Evolutionary conservation across 2,113 vertebrate species (phyloP), one percentile per base, ranked within the genome.

Genomic region (Lates calcarifer): DNA sequence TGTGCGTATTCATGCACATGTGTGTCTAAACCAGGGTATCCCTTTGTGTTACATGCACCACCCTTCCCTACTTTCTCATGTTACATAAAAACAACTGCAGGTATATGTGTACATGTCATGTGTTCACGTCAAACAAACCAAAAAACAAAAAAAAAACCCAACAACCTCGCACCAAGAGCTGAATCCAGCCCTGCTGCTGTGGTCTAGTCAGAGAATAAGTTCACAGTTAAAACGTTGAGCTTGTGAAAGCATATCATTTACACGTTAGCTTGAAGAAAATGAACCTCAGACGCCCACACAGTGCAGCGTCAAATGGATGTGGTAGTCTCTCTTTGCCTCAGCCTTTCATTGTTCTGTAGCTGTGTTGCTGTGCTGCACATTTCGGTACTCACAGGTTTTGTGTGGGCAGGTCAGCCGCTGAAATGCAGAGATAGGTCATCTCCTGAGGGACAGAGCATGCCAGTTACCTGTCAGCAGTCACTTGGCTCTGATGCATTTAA

Each of bases 341-440:
- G 75, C 66, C 41, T 62, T 60, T 62, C 68, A 76, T 84, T 84
- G 62, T 68, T 86, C 51, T 79, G 61, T n/a, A n/a, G 61, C 39
- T n/a, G 69, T 75, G 69, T 75, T 83, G 67, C 62, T 65, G 57
- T 64, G 62, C 65, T 78, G 76, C 45, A 47, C 66, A 64, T 70
- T 74, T 74, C 71, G 58, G 29, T 93, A 98, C 98, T 98, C 94
- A 98, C 98, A 99, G 94, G 91, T 99, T 97, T 93, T 99, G 97
- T 9, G 96, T 96, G 66, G 97, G 97, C 51, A 97, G 95, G 94
- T 99, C 98, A 37, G 98, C 96, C 71, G 97, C 97, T 75, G 96
- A 95, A 92, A 99, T 98, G 89, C 97, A 99, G 53, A 99, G 96
- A 92, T 99, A 99, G 90, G 97, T 98, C 95, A 99, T 94, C 91